A percentile compares a stretch with the other conserved stretches of the same genome.
Conservation (phyloP, 2,888 invertebrate species). For the Acrobasis consociella region DNA sequence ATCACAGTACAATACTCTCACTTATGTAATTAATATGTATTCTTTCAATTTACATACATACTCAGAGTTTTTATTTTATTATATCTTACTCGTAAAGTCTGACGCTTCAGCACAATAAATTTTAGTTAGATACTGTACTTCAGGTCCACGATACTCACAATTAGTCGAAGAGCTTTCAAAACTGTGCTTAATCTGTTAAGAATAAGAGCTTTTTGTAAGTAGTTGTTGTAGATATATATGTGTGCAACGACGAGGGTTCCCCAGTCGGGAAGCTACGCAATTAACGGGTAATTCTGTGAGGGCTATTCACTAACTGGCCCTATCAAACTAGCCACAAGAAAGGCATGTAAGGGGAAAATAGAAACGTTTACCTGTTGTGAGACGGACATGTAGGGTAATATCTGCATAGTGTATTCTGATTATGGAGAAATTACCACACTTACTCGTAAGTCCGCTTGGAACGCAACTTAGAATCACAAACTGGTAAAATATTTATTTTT, state of each 20-base stretch:
- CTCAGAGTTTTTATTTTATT: slow-evolving; percentile 27
- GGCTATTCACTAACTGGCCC: no score
- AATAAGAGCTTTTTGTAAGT: slow-evolving; percentile 76
- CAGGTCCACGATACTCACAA: slow-evolving; percentile 35
- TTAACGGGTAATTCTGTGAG: slow-evolving; percentile 29
- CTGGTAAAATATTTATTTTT: no score
- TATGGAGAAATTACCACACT: no score
- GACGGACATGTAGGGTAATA: no score
- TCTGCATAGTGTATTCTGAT: no score
- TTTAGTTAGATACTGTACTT: slow-evolving; percentile 25
- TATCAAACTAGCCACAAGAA: no score
- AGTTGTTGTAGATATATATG: slow-evolving; percentile 63
- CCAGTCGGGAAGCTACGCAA: slow-evolving; percentile 43
- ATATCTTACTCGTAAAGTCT: slow-evolving; percentile 15
- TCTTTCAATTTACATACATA: slow-evolving; percentile 22
- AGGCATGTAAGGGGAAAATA: no score
- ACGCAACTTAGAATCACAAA: no score
- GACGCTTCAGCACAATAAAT: slow-evolving; percentile 28
- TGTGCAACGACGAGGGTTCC: slow-evolving; percentile 47
- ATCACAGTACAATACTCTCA: slow-evolving; percentile 30
- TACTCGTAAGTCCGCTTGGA: no score
- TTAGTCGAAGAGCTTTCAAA: slow-evolving; percentile 69
- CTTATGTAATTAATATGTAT: slow-evolving; percentile 26
- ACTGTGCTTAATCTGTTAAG: slow-evolving; percentile 68
- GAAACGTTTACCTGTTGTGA: no score